Percentiles rank a stretch among this genome's conserved stretches.
These are phyloP conservation scores for Cydia pomonella DNA, from an alignment of 1,140 invertebrate genomes.

Conservation along the genomic window DNA sequence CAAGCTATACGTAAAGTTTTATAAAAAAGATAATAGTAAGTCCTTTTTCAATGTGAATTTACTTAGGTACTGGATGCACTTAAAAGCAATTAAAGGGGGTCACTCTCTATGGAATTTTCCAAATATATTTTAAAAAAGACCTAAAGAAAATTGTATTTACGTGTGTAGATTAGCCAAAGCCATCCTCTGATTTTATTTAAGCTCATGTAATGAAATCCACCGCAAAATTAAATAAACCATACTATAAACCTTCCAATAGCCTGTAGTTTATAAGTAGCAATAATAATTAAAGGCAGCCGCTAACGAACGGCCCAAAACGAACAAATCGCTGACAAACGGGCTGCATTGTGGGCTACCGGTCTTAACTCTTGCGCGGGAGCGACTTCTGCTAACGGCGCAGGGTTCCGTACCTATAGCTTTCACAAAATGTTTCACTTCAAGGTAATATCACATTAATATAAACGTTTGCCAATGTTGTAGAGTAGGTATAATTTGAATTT, in stretches of 20 bases:
- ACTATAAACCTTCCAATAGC: slow-evolving; percentile 9
- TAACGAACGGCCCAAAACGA: slow-evolving; percentile 31
- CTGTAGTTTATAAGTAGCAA: slow-evolving; percentile 22
- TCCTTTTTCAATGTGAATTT: background rate
- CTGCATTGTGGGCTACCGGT: slow-evolving; percentile 67
- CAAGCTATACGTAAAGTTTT: background rate
- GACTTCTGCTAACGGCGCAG: background rate
- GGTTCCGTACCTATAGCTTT: slow-evolving; percentile 44
- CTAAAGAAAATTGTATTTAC: background rate
- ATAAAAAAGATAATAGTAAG: background rate
- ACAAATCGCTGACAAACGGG: slow-evolving; percentile 61
- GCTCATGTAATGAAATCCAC: background rate
- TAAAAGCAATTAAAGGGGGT: background rate
- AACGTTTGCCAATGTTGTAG: too few relatives aligned
- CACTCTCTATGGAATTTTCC: background rate
- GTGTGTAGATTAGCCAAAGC: background rate
- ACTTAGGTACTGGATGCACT: background rate
- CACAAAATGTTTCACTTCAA: background rate
- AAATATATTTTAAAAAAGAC: too few relatives aligned
- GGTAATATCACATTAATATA: too few relatives aligned
- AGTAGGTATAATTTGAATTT: too few relatives aligned
- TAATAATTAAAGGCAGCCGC: slow-evolving; percentile 22
- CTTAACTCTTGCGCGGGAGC: slow-evolving; percentile 41
- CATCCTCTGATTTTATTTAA: background rate
- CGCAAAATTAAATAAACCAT: background rate